Percentiles rank a stretch among this genome's conserved stretches.
Conservation (phyloP, 2,113 vertebrate species). For the Nicator chloris region DNA sequence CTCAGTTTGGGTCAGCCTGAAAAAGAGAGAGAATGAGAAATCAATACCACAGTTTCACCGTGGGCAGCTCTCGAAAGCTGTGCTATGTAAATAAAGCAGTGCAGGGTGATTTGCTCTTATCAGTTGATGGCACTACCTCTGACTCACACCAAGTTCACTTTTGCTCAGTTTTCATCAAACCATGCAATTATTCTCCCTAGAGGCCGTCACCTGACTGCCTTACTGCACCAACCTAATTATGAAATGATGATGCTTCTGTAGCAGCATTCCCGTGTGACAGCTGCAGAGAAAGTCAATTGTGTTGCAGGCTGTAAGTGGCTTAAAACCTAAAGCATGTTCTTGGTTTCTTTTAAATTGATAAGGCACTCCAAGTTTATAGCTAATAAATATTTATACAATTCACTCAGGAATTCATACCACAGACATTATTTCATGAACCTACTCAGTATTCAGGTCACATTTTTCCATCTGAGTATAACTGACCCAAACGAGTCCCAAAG, state of each 20-base stretch:
- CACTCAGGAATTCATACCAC: background rate
- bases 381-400: background rate
- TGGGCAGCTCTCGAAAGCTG: background rate
- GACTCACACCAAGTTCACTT: background rate
- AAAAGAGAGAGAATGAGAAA: slow-evolving; percentile 35
- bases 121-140: background rate
- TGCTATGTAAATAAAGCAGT: background rate
- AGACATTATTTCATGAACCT: background rate
- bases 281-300: background rate
- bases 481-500: background rate
- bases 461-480: background rate
- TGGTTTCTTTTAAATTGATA: background rate
- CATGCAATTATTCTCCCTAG: background rate
- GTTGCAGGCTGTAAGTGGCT: background rate
- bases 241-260: background rate
- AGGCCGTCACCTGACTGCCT: background rate
- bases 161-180: background rate
- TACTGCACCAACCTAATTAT: background rate
- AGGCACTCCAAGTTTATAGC: background rate
- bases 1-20: slow-evolving; percentile 56
- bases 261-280: background rate
- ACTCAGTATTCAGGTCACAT: background rate
- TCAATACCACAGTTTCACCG: background rate
- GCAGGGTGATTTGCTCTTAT: background rate
- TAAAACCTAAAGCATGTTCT: background rate